These are phyloP conservation scores for Zelleria hepariella DNA, from an alignment of 2,888 invertebrate species.

Conservation along the genomic window DNA sequence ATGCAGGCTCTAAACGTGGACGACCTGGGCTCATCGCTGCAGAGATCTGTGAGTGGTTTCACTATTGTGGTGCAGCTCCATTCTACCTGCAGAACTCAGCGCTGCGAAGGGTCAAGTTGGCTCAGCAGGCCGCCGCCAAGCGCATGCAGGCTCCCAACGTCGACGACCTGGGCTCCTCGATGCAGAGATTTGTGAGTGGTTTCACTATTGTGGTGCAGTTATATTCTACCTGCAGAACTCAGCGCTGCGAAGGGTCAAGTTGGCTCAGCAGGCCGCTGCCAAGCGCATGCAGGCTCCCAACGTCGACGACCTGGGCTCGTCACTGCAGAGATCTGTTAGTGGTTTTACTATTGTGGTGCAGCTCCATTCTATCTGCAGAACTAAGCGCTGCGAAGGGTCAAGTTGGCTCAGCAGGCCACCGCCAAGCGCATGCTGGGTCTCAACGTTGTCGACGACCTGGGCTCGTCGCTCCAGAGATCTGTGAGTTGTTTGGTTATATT, in stretches of 20 bases:
- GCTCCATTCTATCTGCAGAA: slow-evolving; percentile 97
- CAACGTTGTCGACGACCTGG: slow-evolving; percentile 69
- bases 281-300: slow-evolving; percentile 56
- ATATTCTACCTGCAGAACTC: slow-evolving; percentile 98
- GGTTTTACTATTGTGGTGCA: no score
- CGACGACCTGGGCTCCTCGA: slow-evolving; percentile 61
- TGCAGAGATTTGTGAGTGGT: slow-evolving; percentile 18
- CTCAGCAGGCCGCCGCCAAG: slow-evolving; percentile 82
- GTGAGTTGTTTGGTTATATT: slow-evolving; percentile 47
- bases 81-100: slow-evolving; percentile 99
- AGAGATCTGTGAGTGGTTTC: not conserved
- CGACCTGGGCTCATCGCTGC: not conserved
- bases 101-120: slow-evolving; percentile 87
- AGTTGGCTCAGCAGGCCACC: slow-evolving; percentile 87
- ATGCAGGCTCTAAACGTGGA: slow-evolving; percentile 55
- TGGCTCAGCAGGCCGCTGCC: slow-evolving; percentile 85
- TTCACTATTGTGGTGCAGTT: slow-evolving; percentile 98
- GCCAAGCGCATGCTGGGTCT: slow-evolving; percentile 54
- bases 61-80: slow-evolving; percentile 96
- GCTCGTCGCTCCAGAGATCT: slow-evolving; percentile 65
- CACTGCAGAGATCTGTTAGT: slow-evolving; percentile 66
- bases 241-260: slow-evolving; percentile 89
- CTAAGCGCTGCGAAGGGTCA: slow-evolving; percentile 91
- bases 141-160: slow-evolving; percentile 68
- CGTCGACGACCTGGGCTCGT: slow-evolving; percentile 69